Evolutionary conservation across 2,113 vertebrate species (phyloP).

Genomic region (Solenodon paradoxus): DNA sequence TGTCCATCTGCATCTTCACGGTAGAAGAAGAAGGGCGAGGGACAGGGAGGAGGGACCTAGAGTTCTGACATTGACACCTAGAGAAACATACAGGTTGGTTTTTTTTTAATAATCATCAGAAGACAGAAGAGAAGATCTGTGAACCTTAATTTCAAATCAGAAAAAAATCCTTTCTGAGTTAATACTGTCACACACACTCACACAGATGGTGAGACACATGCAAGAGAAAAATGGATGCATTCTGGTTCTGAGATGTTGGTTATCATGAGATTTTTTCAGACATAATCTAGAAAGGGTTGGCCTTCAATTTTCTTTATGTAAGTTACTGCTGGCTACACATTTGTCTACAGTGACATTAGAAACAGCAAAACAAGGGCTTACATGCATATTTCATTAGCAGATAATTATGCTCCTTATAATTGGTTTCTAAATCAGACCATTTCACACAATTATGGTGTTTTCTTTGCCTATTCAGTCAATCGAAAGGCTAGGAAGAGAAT

Average conservation of each 20-base stretch:
- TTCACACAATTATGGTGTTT: slow-evolving; percentile 61
- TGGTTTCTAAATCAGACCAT: slow-evolving; percentile 68
- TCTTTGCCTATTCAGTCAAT: slow-evolving; percentile 43
- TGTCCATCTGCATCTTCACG: not conserved
- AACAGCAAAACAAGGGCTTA: slow-evolving; percentile 22
- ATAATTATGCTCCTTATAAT: slow-evolving; percentile 64
- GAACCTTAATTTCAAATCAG: not conserved
- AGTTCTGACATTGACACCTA: not conserved
- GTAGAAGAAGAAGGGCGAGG: not conserved
- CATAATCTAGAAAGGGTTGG: not conserved
- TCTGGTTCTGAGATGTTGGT: not conserved
- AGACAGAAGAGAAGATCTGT: not conserved
- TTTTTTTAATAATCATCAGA: not conserved
- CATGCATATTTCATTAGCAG: slow-evolving; percentile 66
- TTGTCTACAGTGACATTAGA: slow-evolving; percentile 13
- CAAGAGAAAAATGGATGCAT: not conserved
- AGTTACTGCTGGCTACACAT: slow-evolving; percentile 21
- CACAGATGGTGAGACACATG: not conserved
- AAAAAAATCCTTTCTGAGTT: not conserved
- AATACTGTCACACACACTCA: not conserved
- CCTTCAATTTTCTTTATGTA: not conserved
- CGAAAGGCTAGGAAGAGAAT: slow-evolving; percentile 45
- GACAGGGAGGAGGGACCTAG: no score
- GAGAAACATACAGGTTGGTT: not conserved
- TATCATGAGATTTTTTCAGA: slow-evolving; percentile 4